A percentile compares a stretch with the other conserved stretches of the same genome.
Conservation (phyloP, 2,113 vertebrate species). For the Plotosus lineatus region DNA sequence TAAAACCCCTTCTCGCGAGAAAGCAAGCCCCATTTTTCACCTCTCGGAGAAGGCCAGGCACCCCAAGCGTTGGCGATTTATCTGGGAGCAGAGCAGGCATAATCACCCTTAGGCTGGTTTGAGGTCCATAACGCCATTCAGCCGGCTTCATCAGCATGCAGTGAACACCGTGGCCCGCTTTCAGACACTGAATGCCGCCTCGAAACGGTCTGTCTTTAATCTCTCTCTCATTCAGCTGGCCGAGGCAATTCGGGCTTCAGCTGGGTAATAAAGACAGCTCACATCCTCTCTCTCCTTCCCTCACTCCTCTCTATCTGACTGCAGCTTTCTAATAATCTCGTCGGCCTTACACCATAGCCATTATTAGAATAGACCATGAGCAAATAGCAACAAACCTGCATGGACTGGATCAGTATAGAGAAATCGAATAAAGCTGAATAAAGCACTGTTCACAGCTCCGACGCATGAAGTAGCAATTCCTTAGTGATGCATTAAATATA, state of each 20-base stretch:
- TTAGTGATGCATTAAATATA: conserved; percentile 8
- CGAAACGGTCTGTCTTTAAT: conserved; percentile 84
- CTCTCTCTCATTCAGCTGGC: conserved; percentile 85
- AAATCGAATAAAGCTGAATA: conserved; percentile 30
- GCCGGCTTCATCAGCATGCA: conserved; percentile 88
- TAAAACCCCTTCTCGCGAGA: conserved; percentile 52
- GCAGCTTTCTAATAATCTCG: conserved; percentile 35
- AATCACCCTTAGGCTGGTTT: conserved; percentile 71
- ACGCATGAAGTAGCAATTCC: not conserved
- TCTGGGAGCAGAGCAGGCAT: conserved; percentile 72
- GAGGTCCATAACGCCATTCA: conserved; percentile 86
- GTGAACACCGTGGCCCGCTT: conserved; percentile 76
- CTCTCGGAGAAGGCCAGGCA: conserved; percentile 33
- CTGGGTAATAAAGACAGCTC: conserved; percentile 84
- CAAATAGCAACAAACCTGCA: conserved; percentile 37
- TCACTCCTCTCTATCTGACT: conserved; percentile 37
- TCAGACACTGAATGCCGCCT: conserved; percentile 89
- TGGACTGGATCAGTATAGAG: conserved; percentile 11
- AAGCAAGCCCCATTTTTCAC: conserved; percentile 58
- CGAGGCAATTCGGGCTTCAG: conserved; percentile 80
- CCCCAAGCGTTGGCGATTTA: conserved; percentile 67
- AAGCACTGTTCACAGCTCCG: conserved; percentile 6
- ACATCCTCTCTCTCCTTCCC: conserved; percentile 68
- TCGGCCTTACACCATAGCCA: conserved; percentile 26
- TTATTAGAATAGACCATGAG: conserved; percentile 38